phyloP scores from a whole-genome alignment of 1,140 invertebrate species.

The Ruditapes philippinarum region DNA sequence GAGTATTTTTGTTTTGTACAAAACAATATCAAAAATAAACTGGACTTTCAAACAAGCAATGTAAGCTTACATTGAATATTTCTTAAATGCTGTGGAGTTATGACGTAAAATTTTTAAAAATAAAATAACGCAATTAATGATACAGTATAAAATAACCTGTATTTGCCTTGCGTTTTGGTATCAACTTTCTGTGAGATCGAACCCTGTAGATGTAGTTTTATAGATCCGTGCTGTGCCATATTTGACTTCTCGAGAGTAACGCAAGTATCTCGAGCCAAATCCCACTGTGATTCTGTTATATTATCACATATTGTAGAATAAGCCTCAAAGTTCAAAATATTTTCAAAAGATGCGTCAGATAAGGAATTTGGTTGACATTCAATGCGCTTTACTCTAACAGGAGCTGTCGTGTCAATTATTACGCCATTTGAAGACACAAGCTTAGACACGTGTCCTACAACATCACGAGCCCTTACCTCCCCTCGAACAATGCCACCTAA shows the following conservation, averaged over 20 bases:
- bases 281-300: conserved; percentile 20
- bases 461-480: conserved; percentile 66
- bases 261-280: conserved; percentile 37
- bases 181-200: conserved; percentile 51
- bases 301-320: conserved; percentile 49
- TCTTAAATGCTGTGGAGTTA: too few relatives aligned
- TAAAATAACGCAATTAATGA: too few relatives aligned
- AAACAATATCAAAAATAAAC: too few relatives aligned
- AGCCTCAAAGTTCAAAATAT: not conserved
- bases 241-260: conserved; percentile 35
- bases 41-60: too few relatives aligned
- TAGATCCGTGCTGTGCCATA: conserved; percentile 54
- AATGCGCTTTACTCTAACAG: conserved; percentile 49
- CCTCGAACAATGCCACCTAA: conserved; percentile 1
- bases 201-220: conserved; percentile 58
- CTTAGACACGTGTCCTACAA: conserved; percentile 69
- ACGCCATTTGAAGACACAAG: conserved; percentile 76
- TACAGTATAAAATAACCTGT: too few relatives aligned
- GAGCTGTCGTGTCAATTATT: conserved; percentile 72
- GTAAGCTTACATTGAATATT: too few relatives aligned
- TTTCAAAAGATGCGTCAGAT: conserved; percentile 76
- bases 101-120: too few relatives aligned
- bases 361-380: conserved; percentile 69
- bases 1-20: too few relatives aligned
- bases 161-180: conserved; percentile 24